A percentile compares a stretch with the other conserved stretches of the same genome.
Conservation (phyloP, 2,888 invertebrate species). For the Ctena decussata region DNA sequence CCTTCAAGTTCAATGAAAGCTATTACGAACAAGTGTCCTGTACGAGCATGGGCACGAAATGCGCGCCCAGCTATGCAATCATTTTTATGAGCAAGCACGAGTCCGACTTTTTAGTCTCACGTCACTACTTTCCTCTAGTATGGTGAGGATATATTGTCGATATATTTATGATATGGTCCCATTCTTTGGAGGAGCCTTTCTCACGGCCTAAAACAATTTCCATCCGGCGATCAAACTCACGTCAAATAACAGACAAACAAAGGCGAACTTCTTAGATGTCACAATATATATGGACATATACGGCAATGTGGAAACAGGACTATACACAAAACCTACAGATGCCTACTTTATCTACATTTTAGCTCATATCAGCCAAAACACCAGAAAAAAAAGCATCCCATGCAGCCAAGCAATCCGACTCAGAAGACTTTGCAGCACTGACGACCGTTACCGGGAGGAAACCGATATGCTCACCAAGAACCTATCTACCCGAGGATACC, state of each 20-base stretch:
- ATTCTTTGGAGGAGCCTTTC: neutral
- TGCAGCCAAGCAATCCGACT: neutral
- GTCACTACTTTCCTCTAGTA: neutral
- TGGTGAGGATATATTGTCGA: too few relatives aligned
- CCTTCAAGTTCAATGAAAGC: too few relatives aligned
- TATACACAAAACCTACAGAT: neutral
- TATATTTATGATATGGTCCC: too few relatives aligned
- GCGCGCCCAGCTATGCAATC: too few relatives aligned
- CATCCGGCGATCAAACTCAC: neutral
- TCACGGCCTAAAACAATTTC: neutral
- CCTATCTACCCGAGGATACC: neutral
- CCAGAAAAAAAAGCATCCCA: neutral
- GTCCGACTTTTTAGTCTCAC: neutral
- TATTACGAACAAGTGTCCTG: too few relatives aligned
- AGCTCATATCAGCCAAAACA: neutral
- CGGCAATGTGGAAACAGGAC: neutral
- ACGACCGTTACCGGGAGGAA: neutral
- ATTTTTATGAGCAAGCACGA: slow-evolving; percentile 18
- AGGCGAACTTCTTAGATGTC: too few relatives aligned
- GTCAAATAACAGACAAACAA: neutral
- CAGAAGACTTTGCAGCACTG: neutral
- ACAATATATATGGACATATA: too few relatives aligned
- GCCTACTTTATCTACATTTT: neutral
- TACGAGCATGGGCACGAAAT: too few relatives aligned
- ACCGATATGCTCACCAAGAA: neutral